Conservation (phyloP, 2,888 invertebrate species). For the Boloria euphrosyne region DNA sequence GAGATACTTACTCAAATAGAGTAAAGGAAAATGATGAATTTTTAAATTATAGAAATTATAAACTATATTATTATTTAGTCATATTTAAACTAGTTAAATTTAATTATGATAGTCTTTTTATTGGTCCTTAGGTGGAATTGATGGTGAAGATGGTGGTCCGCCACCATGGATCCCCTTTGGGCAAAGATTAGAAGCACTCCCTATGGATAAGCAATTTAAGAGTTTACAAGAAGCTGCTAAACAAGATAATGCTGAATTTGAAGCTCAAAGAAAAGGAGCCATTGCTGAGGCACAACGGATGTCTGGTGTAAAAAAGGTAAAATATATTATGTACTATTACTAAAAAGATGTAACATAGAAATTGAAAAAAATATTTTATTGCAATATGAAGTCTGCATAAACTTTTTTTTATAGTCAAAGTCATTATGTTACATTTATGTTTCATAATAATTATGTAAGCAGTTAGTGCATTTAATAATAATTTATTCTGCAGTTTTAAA, state of each 20-base stretch:
- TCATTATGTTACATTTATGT: too few relatives aligned
- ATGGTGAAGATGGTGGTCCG: conserved; percentile 89
- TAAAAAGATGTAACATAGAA: too few relatives aligned
- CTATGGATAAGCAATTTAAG: conserved; percentile 86
- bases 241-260: conserved; percentile 92
- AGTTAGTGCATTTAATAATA: conserved; percentile 12
- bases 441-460: too few relatives aligned
- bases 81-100: too few relatives aligned
- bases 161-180: conserved; percentile 97
- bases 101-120: not conserved
- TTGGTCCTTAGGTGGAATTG: conserved; percentile 74
- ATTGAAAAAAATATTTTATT: too few relatives aligned
- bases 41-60: too few relatives aligned
- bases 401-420: not conserved
- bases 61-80: too few relatives aligned
- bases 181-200: conserved; percentile 84
- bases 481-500: conserved; percentile 16
- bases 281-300: conserved; percentile 92
- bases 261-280: conserved; percentile 93
- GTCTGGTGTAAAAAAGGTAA: conserved; percentile 81
- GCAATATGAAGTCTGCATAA: too few relatives aligned
- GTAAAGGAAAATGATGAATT: too few relatives aligned
- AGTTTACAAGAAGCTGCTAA: conserved; percentile 84
- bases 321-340: not conserved
- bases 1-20: too few relatives aligned